Evolutionary conservation across 2,113 vertebrate genomes (phyloP), one percentile per base, ranked within the genome.

Genomic region (Centropus unirufus): DNA sequence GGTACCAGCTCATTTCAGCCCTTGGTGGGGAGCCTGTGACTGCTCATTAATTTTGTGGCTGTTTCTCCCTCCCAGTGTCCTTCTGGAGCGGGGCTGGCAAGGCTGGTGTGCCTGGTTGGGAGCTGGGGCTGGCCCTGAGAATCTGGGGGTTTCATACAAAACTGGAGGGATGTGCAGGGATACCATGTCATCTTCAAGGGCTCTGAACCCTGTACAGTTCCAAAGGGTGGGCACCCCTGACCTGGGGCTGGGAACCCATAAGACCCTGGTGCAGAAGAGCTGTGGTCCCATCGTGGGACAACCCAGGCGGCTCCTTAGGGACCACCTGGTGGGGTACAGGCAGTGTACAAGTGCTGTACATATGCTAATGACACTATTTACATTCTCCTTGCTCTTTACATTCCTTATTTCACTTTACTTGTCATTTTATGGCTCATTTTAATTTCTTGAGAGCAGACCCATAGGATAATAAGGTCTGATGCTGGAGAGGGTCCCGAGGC

Each of bases 131-230:
- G 54, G 23, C 11, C 63, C 36, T 5, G 0, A 0, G 14, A 32
- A 0, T 4, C 51, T 34, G 86, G 54, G 86, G 68, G 18, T 29
- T 87, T 11, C 32, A 29, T 47, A 55, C 30, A 26, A 6, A 9
- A 39, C 57, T 13, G 19, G 18, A 19, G 29, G 11, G 8, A 12
- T n/a, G 27, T 27, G 49, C 51, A 32, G 63, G 30, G 30, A 18
- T 4, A 3, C 49, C 13, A 1, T 0, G 0, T 4, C 17, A 15
- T 22, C 4, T 47, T n/a, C 42, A 5, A 17, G 55, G 23, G n/a
- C 34, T 10, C 61, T 14, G 42, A 69, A 9, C 4, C 6, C 42
- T 59, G 15, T 5, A 0, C 0, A 8, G 78, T 14, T 78, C 40
- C 30, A 0, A 1, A 7, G 52, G 14, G 29, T n/a, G 42, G 59